Evolutionary conservation across 2,113 vertebrate species (phyloP).

Genomic region (Stigmatopora nigra): DNA sequence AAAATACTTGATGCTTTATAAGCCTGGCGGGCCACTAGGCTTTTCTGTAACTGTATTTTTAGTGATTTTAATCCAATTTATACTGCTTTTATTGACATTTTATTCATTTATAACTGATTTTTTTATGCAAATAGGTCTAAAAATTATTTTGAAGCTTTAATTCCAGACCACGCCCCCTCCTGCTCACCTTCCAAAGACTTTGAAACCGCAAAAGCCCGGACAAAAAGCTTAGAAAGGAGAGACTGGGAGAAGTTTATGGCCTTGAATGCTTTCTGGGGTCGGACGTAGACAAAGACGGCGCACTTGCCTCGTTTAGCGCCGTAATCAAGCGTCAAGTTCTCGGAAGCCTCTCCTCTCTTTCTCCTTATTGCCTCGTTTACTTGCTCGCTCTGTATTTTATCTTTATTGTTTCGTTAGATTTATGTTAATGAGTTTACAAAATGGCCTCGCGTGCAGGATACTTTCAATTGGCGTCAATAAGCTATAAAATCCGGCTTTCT

Average conservation of each 20-base stretch:
- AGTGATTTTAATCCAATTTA: too few species aligned
- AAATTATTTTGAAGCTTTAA: too few species aligned
- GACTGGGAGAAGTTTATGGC: conserved; percentile 61
- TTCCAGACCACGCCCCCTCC: conserved; percentile 48
- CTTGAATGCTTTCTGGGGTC: conserved; percentile 39
- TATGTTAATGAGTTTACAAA: conserved; percentile 37
- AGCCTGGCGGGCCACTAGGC: too few species aligned
- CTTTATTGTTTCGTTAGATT: conserved; percentile 6
- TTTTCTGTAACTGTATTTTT: too few species aligned
- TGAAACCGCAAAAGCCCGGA: conserved; percentile 39
- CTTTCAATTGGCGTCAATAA: conserved; percentile 19
- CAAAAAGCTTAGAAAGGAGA: conserved; percentile 55
- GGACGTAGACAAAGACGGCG: conserved; percentile 47
- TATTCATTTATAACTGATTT: too few species aligned
- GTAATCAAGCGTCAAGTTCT: conserved; percentile 45
- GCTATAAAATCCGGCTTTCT: conserved; percentile 25
- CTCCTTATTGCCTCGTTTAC: conserved; percentile 5
- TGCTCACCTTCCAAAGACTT: conserved; percentile 2
- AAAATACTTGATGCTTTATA: too few species aligned
- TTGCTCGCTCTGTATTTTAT: background rate
- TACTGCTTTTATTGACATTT: too few species aligned
- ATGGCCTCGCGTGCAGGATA: background rate
- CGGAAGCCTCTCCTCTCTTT: conserved; percentile 18
- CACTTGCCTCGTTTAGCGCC: conserved; percentile 20
- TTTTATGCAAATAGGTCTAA: too few species aligned